Base-by-base conservation (phyloP, 2,888 invertebrate species). In the Euphydryas editha region DNA sequence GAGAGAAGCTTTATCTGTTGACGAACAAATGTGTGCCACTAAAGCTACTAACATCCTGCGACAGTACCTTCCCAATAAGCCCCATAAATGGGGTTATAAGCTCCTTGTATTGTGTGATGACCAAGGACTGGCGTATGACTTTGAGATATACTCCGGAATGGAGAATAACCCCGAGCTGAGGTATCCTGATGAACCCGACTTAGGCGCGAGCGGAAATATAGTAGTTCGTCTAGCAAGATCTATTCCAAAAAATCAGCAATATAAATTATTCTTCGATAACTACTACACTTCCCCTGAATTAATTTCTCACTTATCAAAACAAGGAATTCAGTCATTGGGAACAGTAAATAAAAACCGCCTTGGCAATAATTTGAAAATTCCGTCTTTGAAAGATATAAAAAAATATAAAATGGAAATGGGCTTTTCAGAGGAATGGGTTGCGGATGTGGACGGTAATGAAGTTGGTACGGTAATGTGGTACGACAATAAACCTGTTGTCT, bases 141-240 rank as follows among this genome's bases (percentile, higher is more conserved):
- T 69, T n/a, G 69, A 71, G 58, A 67, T 70, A 39, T 72, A 68
- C 20, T 72, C 67, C 11, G 71, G 68, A 17, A 70, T 57, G 44
- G 46, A 65, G 30, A 65, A 65, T 39, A 13, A 65, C 30, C 36
- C 65, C 7, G 49, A 20, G 1, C 17, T 60, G 39, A 65, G 60
- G 18, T 68, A 73, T 67, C 69, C 75, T 56, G 73, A 65, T 73
- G 77, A 81, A 67, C 77, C 76, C 67, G 75, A 79, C 73, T 71
- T 78, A 56, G 77, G 78, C 62, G 73, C 72, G 58, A 68, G 72
- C 60, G 74, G n/a, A 30, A 65, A 68, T 21, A n/a, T n/a, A n/a
- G n/a, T n/a, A n/a, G n/a, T n/a, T n/a, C n/a, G n/a, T n/a, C n/a
- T n/a, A n/a, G n/a, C n/a, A n/a, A 64, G 78, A 68, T 66, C 70